A percentile compares a stretch with the other conserved stretches of the same genome.
Conservation (phyloP, 2,797 vertebrate genomes). For the Ptychadena robeensis region DNA sequence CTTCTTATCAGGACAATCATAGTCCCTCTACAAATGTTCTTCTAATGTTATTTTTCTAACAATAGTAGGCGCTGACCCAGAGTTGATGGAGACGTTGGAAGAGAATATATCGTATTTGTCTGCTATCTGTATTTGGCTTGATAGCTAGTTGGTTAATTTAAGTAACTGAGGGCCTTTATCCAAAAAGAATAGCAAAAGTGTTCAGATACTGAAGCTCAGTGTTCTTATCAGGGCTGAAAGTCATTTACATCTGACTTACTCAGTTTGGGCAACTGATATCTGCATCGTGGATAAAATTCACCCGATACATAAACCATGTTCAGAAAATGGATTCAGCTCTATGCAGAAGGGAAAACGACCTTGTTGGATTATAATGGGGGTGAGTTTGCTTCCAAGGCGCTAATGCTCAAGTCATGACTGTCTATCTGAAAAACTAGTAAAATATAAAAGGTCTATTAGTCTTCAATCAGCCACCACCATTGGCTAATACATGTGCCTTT, state of each 20-base stretch:
- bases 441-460: conserved; percentile 14
- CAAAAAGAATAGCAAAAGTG: conserved; percentile 58
- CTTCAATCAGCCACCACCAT: background rate
- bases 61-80: conserved; percentile 69
- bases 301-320: conserved; percentile 35
- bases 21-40: conserved; percentile 69
- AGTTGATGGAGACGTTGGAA: conserved; percentile 63
- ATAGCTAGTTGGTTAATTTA: conserved; percentile 68
- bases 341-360: conserved; percentile 31
- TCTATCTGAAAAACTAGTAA: conserved; percentile 10
- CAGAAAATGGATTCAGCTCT: conserved; percentile 27
- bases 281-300: conserved; percentile 36
- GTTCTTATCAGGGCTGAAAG: conserved; percentile 61
- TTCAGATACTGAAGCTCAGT: conserved; percentile 60
- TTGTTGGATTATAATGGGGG: conserved; percentile 26
- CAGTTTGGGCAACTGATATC: conserved; percentile 51
- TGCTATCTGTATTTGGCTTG: conserved; percentile 64
- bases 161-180: conserved; percentile 66
- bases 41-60: conserved; percentile 74
- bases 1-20: conserved; percentile 72
- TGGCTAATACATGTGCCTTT: background rate
- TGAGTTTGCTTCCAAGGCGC: conserved; percentile 6
- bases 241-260: conserved; percentile 65
- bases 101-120: conserved; percentile 65
- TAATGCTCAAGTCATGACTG: background rate